These are phyloP conservation scores for Campylomormyrus numenius DNA, from an alignment of 2,113 vertebrate genomes.

Conservation along the genomic window DNA sequence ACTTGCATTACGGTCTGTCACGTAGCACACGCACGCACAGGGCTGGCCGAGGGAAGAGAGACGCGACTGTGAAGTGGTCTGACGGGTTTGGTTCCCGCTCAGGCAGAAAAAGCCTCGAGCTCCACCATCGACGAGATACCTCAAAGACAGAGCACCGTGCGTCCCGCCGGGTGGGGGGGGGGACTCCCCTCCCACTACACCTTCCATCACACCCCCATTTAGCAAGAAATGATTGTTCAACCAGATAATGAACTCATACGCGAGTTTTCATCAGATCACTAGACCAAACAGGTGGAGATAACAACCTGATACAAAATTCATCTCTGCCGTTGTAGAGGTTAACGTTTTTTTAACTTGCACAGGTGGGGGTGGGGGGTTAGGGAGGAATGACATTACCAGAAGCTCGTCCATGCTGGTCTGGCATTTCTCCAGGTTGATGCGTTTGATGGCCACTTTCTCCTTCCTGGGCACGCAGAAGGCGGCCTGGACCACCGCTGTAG, in stretches of 20 bases:
- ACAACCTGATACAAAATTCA: not conserved
- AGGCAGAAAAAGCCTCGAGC: not conserved
- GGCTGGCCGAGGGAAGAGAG: not conserved
- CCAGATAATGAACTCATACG: not conserved
- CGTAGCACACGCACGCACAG: not conserved
- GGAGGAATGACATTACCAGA: conserved; percentile 56
- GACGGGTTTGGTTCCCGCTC: not conserved
- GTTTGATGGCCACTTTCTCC: conserved; percentile 81
- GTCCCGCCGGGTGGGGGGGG: not conserved
- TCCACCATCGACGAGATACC: not conserved
- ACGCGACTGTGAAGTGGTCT: not conserved
- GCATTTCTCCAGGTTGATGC: conserved; percentile 85
- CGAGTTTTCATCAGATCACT: not conserved
- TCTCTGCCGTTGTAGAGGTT: not conserved
- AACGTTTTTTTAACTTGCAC: not conserved
- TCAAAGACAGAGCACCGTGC: not conserved
- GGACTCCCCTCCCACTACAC: not conserved
- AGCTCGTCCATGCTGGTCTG: conserved; percentile 87
- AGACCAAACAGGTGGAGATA: not conserved
- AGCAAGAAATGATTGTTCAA: not conserved
- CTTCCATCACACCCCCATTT: not conserved
- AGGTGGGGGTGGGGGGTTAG: not conserved
- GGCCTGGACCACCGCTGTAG: conserved; percentile 77
- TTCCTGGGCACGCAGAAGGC: conserved; percentile 75
- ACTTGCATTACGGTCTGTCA: not conserved